These are phyloP conservation scores for Arizona elegans DNA, from an alignment of 2,113 vertebrate species.

Conservation along the genomic window DNA sequence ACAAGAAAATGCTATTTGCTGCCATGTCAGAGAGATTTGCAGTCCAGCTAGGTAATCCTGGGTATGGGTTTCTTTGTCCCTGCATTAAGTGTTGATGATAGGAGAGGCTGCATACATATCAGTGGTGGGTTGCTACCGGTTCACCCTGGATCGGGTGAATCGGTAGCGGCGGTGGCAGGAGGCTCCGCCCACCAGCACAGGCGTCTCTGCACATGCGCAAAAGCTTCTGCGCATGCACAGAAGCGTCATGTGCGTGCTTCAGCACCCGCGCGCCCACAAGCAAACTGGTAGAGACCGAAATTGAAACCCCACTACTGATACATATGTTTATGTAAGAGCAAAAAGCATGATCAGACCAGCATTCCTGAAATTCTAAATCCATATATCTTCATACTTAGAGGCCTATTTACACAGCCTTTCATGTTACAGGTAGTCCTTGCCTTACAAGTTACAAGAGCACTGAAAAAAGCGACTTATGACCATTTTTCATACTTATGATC, in stretches of 20 bases:
- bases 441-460: background rate
- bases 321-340: background rate
- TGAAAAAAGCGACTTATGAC: background rate
- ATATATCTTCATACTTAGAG: background rate
- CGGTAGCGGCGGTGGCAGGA: too few species aligned
- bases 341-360: background rate
- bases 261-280: too few species aligned
- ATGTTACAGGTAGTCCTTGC: background rate
- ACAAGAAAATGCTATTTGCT: background rate
- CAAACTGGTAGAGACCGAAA: too few species aligned
- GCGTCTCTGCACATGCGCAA: too few species aligned
- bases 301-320: background rate
- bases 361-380: background rate
- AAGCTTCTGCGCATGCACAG: too few species aligned
- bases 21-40: background rate
- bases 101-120: background rate
- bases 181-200: too few species aligned
- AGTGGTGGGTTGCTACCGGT: too few species aligned
- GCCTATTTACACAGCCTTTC: background rate
- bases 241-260: too few species aligned
- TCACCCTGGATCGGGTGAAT: too few species aligned
- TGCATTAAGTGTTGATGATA: background rate
- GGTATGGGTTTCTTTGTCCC: background rate
- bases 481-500: background rate
- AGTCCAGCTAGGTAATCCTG: background rate